Evolutionary conservation across 1,140 invertebrate genomes (phyloP).

Genomic region (Macrobrachium rosenbergii): DNA sequence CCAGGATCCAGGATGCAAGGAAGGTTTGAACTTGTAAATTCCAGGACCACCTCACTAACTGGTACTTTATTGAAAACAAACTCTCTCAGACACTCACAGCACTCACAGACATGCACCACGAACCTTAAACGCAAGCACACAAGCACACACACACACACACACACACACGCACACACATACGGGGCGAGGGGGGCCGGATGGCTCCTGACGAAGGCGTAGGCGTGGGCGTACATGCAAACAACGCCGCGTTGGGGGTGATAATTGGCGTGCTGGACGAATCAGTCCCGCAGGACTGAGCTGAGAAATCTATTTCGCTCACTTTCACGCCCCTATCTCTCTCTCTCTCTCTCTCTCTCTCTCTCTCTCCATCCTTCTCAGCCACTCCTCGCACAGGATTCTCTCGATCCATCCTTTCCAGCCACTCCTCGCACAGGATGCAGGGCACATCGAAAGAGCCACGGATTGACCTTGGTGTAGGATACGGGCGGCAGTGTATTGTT

Average conservation of each 20-base stretch:
- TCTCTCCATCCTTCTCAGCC: too few relatives aligned
- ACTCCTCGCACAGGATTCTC: too few relatives aligned
- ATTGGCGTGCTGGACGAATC: conserved; percentile 23
- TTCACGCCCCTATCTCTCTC: too few relatives aligned
- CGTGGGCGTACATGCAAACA: conserved; percentile 47
- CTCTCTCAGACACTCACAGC: neutral
- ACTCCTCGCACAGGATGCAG: conserved; percentile 47
- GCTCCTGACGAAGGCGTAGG: neutral
- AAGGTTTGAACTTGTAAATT: too few relatives aligned
- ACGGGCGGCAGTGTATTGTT: conserved; percentile 97
- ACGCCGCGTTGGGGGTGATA: conserved; percentile 31
- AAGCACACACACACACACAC: neutral
- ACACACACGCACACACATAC: neutral
- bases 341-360: too few relatives aligned
- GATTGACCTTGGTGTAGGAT: conserved; percentile 93
- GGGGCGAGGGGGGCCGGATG: neutral
- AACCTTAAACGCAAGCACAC: neutral
- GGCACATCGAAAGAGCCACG: conserved; percentile 48
- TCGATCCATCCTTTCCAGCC: too few relatives aligned
- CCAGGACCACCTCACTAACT: too few relatives aligned
- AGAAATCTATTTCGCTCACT: too few relatives aligned
- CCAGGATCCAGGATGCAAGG: too few relatives aligned
- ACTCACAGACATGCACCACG: too few relatives aligned
- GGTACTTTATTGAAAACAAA: neutral
- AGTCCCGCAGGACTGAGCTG: neutral